Conservation (phyloP, 2,797 vertebrate genomes). For the Sphaeramia orbicularis region DNA sequence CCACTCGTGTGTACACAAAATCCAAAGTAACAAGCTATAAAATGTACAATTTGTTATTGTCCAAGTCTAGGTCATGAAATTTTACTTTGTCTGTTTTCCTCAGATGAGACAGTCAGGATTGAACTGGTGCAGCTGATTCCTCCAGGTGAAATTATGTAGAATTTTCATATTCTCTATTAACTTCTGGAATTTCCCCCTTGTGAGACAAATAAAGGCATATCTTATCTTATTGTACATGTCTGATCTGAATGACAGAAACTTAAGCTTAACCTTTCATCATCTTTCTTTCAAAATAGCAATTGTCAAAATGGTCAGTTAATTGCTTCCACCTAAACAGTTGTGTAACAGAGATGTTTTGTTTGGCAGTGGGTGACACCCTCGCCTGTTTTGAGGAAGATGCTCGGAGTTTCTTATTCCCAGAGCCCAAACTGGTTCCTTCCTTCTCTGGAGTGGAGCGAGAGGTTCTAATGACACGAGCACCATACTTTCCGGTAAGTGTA, state of each 20-base stretch:
- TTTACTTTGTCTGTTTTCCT: conserved; percentile 16
- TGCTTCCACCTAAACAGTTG: neutral
- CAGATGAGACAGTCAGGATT: conserved; percentile 82
- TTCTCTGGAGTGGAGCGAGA: conserved; percentile 82
- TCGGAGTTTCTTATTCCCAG: conserved; percentile 87
- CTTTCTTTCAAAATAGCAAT: neutral
- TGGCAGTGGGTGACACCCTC: conserved; percentile 76
- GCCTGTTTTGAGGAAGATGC: conserved; percentile 85
- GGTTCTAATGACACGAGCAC: conserved; percentile 84
- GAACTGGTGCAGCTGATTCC: conserved; percentile 85
- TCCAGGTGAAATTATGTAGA: conserved; percentile 77
- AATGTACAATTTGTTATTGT: neutral
- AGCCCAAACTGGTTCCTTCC: conserved; percentile 82
- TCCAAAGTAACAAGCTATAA: too few relatives aligned
- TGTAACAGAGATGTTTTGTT: conserved; percentile 3
- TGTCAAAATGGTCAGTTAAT: neutral
- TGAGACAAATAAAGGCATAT: too few relatives aligned
- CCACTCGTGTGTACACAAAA: too few relatives aligned
- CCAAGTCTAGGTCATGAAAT: neutral
- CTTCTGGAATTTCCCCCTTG: too few relatives aligned
- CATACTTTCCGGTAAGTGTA: conserved; percentile 83
- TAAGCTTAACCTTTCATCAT: neutral
- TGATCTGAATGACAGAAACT: neutral
- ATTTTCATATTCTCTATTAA: neutral
- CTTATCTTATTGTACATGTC: too few relatives aligned